A percentile compares a stretch with the other conserved stretches of the same genome.
Evolutionary conservation across 2,113 vertebrate species (phyloP).

Genomic region (Phainopepla nitens): DNA sequence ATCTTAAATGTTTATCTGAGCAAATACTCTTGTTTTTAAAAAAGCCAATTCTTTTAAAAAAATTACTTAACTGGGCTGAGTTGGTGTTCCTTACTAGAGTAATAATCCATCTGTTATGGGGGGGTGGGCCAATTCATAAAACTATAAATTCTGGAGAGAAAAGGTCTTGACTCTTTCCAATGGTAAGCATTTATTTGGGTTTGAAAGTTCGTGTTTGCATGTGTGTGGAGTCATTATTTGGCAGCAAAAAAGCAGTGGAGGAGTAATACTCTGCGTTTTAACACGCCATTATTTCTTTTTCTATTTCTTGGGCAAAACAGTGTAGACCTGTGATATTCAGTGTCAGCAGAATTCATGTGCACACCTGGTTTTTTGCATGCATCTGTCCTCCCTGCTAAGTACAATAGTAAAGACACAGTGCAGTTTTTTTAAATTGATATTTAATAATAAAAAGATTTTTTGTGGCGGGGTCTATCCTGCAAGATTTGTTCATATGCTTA

Average conservation of each 20-base stretch:
- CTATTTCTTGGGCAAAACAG: not conserved
- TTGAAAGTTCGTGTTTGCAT: not conserved
- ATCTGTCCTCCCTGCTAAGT: not conserved
- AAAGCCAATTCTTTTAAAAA: not conserved
- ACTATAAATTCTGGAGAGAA: constrained; percentile 7
- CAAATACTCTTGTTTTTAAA: not conserved
- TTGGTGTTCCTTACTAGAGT: constrained; percentile 27
- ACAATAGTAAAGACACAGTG: not conserved
- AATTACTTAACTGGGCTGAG: not conserved
- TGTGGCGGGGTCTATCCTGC: not conserved
- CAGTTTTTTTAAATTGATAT: not conserved
- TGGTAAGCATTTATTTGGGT: constrained; percentile 8
- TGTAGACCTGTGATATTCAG: not conserved
- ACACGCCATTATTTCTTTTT: not conserved
- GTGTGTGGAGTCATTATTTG: not conserved
- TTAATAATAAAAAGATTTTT: not conserved
- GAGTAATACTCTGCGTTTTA: not conserved
- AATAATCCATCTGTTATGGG: constrained; percentile 34
- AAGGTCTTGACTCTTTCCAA: not conserved
- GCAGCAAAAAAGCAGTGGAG: not conserved
- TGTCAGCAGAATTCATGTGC: not conserved
- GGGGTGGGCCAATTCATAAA: constrained; percentile 27
- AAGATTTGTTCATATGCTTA: not conserved
- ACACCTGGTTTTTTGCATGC: not conserved
- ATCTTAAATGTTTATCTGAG: not conserved